Conservation (phyloP, 2,888 invertebrate species). For the Drepanosiphum platanoidis region DNA sequence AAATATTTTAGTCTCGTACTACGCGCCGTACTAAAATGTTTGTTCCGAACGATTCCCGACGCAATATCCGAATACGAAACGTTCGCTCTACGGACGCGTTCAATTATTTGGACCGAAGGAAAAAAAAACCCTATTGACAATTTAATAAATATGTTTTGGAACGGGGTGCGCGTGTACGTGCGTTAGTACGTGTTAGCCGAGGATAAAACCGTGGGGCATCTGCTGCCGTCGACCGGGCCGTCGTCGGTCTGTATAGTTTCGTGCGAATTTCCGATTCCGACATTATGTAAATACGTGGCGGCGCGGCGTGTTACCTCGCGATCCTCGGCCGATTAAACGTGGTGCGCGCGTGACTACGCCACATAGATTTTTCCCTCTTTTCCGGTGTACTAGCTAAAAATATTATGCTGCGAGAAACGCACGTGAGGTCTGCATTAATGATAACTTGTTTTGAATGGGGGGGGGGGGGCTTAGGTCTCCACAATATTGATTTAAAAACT, state of each 20-base stretch:
- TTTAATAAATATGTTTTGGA: not conserved
- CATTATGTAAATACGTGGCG: not conserved
- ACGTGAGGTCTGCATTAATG: too few species aligned
- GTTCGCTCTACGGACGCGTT: not conserved
- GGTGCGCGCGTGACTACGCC: not conserved
- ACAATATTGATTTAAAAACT: too few species aligned
- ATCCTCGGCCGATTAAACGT: not conserved
- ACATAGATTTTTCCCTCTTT: not conserved
- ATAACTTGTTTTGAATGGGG: too few species aligned
- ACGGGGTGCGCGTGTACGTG: not conserved
- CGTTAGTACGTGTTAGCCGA: not conserved
- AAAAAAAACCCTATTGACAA: not conserved
- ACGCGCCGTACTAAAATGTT: not conserved
- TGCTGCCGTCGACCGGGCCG: not conserved
- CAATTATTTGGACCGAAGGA: not conserved
- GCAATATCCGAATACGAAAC: not conserved
- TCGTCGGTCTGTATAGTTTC: not conserved
- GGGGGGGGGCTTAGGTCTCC: too few species aligned
- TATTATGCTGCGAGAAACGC: too few species aligned
- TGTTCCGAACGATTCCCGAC: not conserved
- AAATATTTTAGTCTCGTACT: not conserved
- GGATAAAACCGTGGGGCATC: not conserved
- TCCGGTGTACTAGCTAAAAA: not conserved
- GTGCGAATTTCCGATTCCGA: not conserved
- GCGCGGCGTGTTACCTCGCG: not conserved